Percentiles rank a stretch among this genome's conserved stretches.
Conservation (phyloP, 2,797 vertebrate species). For the Serranus cabrilla region DNA sequence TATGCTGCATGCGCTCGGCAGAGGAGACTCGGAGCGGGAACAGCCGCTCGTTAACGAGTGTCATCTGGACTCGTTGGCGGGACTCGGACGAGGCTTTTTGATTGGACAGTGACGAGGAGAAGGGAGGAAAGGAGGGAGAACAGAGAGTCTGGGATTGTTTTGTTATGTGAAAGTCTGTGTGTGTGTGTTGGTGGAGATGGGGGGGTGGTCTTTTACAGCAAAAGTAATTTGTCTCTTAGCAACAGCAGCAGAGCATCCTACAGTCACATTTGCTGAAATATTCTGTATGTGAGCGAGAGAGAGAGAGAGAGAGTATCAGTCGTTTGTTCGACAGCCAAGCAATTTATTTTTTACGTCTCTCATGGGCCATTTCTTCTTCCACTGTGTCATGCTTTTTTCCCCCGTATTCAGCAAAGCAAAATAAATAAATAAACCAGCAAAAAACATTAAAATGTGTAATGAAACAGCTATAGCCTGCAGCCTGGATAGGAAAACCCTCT, state of each 20-base stretch:
- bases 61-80: constrained; percentile 25
- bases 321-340: constrained; percentile 47
- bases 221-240: constrained; percentile 86
- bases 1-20: neutral
- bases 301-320: constrained; percentile 10
- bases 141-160: constrained; percentile 40
- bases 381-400: constrained; percentile 43
- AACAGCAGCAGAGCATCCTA: constrained; percentile 77
- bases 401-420: constrained; percentile 45
- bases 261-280: constrained; percentile 63
- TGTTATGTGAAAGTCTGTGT: constrained; percentile 29
- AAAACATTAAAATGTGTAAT: constrained; percentile 12
- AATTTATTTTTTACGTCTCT: constrained; percentile 38
- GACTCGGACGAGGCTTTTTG: constrained; percentile 1
- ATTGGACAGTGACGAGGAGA: constrained; percentile 21
- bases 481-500: constrained; percentile 11
- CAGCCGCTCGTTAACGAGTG: constrained; percentile 3
- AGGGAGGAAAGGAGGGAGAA: constrained; percentile 3
- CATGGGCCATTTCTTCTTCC: constrained; percentile 37
- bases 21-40: neutral
- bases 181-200: neutral
- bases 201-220: constrained; percentile 56
- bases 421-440: constrained; percentile 4
- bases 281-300: constrained; percentile 11
- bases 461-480: constrained; percentile 16